A percentile compares a stretch with the other conserved stretches of the same genome.
Evolutionary conservation across 2,113 vertebrate genomes (phyloP).

Genomic region (Psilopogon haemacephalus): DNA sequence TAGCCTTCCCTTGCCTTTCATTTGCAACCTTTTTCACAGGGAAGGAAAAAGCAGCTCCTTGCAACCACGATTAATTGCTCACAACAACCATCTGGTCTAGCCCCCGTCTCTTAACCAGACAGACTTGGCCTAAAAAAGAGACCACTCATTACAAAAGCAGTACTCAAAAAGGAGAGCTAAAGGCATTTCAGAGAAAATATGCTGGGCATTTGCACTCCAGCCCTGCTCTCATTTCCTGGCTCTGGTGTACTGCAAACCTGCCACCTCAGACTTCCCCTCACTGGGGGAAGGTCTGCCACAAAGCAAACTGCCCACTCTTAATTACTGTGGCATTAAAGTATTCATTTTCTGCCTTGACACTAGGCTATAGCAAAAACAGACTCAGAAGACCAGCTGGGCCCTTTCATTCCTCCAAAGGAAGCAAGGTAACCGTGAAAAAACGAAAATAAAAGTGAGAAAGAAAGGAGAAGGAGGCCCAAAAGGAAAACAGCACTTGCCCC

Average conservation of each 20-base stretch:
- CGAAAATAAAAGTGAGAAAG: slow-evolving; percentile 16
- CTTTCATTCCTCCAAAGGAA: neutral
- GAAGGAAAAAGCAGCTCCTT: neutral
- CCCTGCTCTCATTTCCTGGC: slow-evolving; percentile 41
- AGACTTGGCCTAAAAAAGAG: neutral
- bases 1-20: neutral
- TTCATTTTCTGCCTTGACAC: neutral
- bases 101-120: neutral
- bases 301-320: neutral
- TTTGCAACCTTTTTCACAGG: neutral
- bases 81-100: neutral
- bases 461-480: neutral
- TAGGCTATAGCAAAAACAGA: neutral
- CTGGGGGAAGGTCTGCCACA: neutral
- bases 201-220: neutral
- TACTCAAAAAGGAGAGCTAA: neutral
- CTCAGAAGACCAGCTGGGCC: neutral
- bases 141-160: neutral
- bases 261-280: neutral
- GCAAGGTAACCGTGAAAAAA: neutral
- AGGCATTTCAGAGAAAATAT: neutral
- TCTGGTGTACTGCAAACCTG: neutral
- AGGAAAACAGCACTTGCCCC: neutral
- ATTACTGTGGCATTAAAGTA: neutral
- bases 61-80: neutral